Evolutionary conservation across 2,797 vertebrate genomes (phyloP).

Genomic region (Balearica regulorum): DNA sequence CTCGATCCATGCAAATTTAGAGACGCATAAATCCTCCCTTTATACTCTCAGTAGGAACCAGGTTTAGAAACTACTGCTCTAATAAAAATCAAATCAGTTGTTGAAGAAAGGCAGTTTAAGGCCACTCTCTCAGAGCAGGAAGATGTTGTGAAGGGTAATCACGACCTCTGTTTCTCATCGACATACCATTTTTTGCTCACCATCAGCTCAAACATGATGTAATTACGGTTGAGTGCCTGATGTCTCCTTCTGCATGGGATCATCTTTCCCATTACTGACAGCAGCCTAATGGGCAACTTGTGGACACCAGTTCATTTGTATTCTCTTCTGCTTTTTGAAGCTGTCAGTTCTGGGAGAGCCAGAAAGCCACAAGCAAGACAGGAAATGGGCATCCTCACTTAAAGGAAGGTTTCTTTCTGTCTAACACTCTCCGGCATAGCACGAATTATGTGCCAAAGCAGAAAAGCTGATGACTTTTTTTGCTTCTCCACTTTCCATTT

Average conservation of each 20-base stretch:
- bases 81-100: not conserved
- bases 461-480: not conserved
- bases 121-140: not conserved
- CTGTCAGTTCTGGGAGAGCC: not conserved
- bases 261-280: not conserved
- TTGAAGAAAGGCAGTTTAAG: not conserved
- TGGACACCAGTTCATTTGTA: not conserved
- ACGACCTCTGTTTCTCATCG: not conserved
- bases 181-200: not conserved
- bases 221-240: not conserved
- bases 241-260: not conserved
- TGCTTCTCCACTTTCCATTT: not conserved
- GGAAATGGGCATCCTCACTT: not conserved
- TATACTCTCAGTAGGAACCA: not conserved
- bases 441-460: not conserved
- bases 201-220: not conserved
- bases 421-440: not conserved
- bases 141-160: not conserved
- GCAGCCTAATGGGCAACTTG: not conserved
- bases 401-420: not conserved
- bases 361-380: not conserved
- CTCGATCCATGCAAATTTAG: not conserved
- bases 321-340: not conserved
- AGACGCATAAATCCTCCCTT: not conserved
- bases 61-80: not conserved